Evolutionary conservation across 2,888 invertebrate genomes (phyloP).

Genomic region (Autographa pulchrina): DNA sequence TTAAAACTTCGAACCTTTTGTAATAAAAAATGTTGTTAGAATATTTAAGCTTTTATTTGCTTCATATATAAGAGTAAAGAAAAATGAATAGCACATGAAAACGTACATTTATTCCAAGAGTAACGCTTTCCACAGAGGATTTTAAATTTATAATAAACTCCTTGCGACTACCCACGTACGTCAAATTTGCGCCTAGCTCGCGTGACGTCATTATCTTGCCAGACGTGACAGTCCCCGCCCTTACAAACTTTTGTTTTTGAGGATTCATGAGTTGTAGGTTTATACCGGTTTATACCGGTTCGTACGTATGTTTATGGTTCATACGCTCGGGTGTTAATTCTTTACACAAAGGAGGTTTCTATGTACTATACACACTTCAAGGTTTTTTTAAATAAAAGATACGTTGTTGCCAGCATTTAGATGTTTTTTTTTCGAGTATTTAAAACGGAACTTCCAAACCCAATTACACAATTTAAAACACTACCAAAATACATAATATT

Average conservation of each 20-base stretch:
- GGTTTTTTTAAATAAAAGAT: not conserved
- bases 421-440: no score
- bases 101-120: constrained; percentile 36
- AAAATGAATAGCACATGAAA: constrained; percentile 17
- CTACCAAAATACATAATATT: no score
- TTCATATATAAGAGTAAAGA: constrained; percentile 2
- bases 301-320: constrained; percentile 1
- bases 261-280: not conserved
- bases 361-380: constrained; percentile 1
- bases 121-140: constrained; percentile 18
- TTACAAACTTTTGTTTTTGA: constrained; percentile 3
- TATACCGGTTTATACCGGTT: not conserved
- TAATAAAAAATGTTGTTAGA: not conserved
- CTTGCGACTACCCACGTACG: constrained; percentile 28
- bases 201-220: constrained; percentile 72
- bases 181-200: constrained; percentile 48
- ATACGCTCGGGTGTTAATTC: not conserved
- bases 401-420: not conserved
- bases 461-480: no score
- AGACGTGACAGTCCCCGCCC: constrained; percentile 62
- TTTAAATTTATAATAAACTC: constrained; percentile 41
- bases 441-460: no score
- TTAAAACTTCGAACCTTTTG: no score
- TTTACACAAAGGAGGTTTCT: not conserved
- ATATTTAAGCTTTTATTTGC: not conserved